phyloP scores from a whole-genome alignment of 1,140 invertebrate genomes.

The Drosophila grimshawi region DNA sequence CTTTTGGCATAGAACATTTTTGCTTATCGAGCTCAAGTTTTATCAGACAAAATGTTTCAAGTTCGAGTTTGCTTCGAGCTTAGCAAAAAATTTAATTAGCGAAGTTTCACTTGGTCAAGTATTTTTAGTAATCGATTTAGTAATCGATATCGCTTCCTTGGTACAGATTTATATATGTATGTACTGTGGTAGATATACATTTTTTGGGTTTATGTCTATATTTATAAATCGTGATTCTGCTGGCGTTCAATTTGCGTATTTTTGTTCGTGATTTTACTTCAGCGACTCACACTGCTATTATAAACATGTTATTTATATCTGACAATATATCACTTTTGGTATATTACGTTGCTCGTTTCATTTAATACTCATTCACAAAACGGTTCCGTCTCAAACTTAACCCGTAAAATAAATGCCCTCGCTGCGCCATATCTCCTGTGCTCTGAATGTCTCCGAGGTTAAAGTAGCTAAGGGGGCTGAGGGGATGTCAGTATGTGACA shows the following conservation, averaged over 20 bases:
- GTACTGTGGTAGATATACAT: no score
- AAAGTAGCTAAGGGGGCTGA: not conserved
- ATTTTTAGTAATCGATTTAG: no score
- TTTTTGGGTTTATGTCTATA: not conserved
- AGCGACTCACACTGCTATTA: not conserved
- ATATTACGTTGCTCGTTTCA: no score
- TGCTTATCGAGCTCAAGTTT: no score
- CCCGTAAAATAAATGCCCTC: not conserved
- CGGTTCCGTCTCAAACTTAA: not conserved
- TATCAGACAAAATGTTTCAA: no score
- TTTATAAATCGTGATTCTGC: not conserved
- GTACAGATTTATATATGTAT: no score
- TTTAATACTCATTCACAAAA: constrained; percentile 7
- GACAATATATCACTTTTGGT: not conserved
- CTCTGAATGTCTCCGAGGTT: not conserved
- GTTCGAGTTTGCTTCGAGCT: no score
- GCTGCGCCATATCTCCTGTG: not conserved
- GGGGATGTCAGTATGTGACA: not conserved
- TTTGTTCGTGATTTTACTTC: constrained; percentile 22
- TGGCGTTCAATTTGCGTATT: not conserved
- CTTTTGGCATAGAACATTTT: no score
- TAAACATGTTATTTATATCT: constrained; percentile 7
- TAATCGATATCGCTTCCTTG: no score
- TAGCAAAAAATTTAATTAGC: no score
- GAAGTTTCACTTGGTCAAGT: no score